Conservation (phyloP, 2,888 invertebrate species). For the Balanococcus diminutus region DNA sequence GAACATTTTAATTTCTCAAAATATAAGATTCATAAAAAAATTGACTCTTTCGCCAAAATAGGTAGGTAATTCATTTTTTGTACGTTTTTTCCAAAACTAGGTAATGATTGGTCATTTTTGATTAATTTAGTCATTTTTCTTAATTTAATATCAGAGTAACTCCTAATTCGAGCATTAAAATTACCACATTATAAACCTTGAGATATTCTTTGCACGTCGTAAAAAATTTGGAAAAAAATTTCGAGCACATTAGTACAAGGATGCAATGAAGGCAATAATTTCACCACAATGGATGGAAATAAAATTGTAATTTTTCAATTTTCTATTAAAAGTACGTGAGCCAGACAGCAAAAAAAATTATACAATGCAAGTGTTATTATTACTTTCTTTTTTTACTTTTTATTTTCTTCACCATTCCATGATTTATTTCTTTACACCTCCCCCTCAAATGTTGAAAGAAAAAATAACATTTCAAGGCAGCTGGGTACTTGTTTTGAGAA, state of each 20-base stretch:
- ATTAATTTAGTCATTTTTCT: no score
- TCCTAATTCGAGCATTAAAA: no score
- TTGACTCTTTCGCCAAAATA: no score
- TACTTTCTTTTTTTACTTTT: background rate
- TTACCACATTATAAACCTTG: background rate
- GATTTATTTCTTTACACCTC: background rate
- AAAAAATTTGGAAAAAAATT: background rate
- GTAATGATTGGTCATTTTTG: no score
- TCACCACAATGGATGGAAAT: background rate
- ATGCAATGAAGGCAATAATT: background rate
- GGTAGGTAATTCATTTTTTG: no score
- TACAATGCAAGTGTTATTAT: background rate
- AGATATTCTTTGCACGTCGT: background rate
- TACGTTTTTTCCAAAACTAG: no score
- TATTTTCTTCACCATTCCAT: background rate
- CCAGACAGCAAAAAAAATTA: background rate
- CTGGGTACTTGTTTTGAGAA: no score
- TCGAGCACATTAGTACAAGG: background rate
- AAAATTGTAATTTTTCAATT: background rate
- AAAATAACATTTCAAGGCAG: background rate
- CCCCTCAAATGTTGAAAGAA: background rate
- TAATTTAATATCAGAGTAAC: no score
- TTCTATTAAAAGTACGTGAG: background rate
- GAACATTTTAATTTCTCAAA: no score
- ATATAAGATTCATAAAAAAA: no score